phyloP scores from a whole-genome alignment of 2,113 vertebrate genomes.

The Lepisosteus oculatus region DNA sequence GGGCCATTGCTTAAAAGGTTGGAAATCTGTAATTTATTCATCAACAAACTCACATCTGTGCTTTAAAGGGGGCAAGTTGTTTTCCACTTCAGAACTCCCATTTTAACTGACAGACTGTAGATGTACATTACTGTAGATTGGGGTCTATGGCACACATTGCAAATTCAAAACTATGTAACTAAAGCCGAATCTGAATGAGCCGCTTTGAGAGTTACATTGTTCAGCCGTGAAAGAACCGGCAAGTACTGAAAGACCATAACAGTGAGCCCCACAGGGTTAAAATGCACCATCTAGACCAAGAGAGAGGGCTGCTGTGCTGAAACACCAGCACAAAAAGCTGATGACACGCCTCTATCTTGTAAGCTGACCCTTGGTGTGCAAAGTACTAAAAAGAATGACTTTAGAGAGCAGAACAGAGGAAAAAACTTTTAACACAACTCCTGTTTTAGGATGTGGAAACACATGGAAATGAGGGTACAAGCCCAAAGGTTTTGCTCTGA shows the following conservation, averaged over 20 bases:
- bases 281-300: background rate
- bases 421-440: too few relatives aligned
- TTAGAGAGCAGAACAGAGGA: too few relatives aligned
- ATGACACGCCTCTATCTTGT: too few relatives aligned
- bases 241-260: background rate
- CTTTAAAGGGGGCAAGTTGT: conserved; percentile 6
- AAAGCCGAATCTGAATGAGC: background rate
- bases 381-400: too few relatives aligned
- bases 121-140: background rate
- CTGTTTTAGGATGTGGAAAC: too few relatives aligned
- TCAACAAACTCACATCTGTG: conserved; percentile 2
- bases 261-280: background rate
- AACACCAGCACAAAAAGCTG: too few relatives aligned
- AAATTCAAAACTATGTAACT: background rate
- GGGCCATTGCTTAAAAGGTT: background rate
- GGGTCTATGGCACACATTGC: background rate
- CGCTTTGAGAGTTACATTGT: background rate
- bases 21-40: background rate
- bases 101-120: background rate
- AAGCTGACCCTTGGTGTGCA: too few relatives aligned
- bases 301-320: background rate
- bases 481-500: too few relatives aligned
- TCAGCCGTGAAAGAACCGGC: background rate
- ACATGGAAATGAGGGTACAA: too few relatives aligned
- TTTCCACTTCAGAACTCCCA: conserved; percentile 1